Evolutionary conservation across 2,888 invertebrate genomes (phyloP).

Genomic region (Nebria brevicollis): DNA sequence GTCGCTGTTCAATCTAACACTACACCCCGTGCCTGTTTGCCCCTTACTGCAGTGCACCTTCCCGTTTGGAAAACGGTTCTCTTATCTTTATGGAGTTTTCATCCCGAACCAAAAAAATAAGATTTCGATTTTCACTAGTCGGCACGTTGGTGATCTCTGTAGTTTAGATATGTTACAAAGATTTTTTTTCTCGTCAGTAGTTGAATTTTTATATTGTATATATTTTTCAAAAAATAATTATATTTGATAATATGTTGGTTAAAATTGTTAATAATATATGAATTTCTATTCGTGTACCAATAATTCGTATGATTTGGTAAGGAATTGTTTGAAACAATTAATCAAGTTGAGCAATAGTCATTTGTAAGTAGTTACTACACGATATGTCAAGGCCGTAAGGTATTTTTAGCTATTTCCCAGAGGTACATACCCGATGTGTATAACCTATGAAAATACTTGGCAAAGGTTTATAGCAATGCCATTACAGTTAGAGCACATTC

Average conservation of each 20-base stretch:
- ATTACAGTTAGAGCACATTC: no score
- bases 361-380: not conserved
- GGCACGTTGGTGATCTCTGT: not conserved
- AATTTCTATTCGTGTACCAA: no score
- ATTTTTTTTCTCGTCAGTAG: not conserved
- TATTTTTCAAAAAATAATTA: no score
- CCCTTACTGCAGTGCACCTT: not conserved
- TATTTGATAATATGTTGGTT: no score
- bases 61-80: slow-evolving; percentile 7
- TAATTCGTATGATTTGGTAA: no score
- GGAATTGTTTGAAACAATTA: no score
- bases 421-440: not conserved
- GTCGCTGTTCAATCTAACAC: slow-evolving; percentile 13
- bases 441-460: not conserved
- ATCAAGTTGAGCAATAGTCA: no score
- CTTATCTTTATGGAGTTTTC: slow-evolving; percentile 28
- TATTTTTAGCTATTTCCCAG: not conserved
- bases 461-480: no score
- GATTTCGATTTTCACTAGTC: not conserved
- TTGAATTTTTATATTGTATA: not conserved
- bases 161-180: not conserved
- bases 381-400: not conserved
- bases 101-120: not conserved
- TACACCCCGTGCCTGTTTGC: not conserved
- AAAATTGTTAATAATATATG: no score